phyloP scores from a whole-genome alignment of 1,140 invertebrate genomes.

The Zaprionus inermis region DNA sequence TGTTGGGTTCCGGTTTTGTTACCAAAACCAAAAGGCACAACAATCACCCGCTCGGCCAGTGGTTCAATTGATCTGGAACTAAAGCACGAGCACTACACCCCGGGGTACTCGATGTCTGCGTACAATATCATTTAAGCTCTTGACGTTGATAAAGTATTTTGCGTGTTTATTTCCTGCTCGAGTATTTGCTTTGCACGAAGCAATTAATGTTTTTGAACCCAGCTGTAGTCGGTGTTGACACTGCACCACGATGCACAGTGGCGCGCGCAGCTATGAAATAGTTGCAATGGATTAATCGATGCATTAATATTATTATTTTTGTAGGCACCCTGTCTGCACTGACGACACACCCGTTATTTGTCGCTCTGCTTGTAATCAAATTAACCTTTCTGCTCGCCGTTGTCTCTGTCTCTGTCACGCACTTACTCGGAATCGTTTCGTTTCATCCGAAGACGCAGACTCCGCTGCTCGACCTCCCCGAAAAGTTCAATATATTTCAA shows the following conservation, averaged over 20 bases:
- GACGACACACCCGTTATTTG: constrained; percentile 32
- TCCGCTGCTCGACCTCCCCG: constrained; percentile 26
- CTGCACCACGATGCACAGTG: constrained; percentile 47
- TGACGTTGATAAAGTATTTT: constrained; percentile 70
- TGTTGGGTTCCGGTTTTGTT: constrained; percentile 29
- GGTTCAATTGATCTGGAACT: constrained; percentile 26
- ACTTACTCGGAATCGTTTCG: constrained; percentile 51
- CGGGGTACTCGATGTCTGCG: constrained; percentile 34
- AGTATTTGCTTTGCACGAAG: constrained; percentile 53
- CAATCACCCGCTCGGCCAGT: constrained; percentile 58
- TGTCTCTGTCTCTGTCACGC: constrained; percentile 31
- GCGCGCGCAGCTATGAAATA: neutral
- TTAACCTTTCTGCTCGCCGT: constrained; percentile 61
- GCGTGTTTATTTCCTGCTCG: constrained; percentile 58
- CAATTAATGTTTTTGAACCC: constrained; percentile 50
- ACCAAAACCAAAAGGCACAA: constrained; percentile 49
- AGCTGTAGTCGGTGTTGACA: constrained; percentile 29
- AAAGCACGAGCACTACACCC: constrained; percentile 29
- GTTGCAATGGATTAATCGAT: neutral
- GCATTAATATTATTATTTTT: constrained; percentile 12
- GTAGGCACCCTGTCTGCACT: constrained; percentile 30
- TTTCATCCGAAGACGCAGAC: constrained; percentile 51
- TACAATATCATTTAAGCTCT: constrained; percentile 62
- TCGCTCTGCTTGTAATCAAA: constrained; percentile 58
- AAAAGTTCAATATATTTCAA: constrained; percentile 77